These are phyloP conservation scores for Stramonita haemastoma DNA, from an alignment of 2,888 invertebrate species.

Conservation along the genomic window DNA sequence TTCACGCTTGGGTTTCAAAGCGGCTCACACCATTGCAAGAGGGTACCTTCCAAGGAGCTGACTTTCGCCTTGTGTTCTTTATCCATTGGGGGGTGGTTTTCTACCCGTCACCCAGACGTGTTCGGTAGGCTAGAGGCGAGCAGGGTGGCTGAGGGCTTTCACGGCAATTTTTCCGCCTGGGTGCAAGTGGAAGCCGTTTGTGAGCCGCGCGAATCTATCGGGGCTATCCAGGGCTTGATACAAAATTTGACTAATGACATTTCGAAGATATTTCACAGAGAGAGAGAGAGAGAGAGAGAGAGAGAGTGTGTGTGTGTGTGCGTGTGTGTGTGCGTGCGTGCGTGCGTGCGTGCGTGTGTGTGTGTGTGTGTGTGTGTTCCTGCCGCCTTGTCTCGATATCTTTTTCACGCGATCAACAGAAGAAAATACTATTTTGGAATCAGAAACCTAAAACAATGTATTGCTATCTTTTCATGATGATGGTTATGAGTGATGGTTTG, in stretches of 20 bases:
- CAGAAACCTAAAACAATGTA: too few species aligned
- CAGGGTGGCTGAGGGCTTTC: constrained; percentile 7
- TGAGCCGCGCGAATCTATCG: neutral
- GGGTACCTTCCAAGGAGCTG: neutral
- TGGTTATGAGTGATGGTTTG: too few species aligned
- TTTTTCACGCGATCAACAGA: too few species aligned
- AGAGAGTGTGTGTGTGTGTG: neutral
- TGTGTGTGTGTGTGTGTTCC: neutral
- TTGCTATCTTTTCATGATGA: too few species aligned
- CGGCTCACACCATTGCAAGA: neutral
- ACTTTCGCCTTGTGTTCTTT: constrained; percentile 14
- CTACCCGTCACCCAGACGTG: neutral
- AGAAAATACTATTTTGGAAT: too few species aligned
- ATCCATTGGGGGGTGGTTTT: neutral
- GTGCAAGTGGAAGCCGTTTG: constrained; percentile 14
- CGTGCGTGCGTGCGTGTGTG: neutral
- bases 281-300: neutral
- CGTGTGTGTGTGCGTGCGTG: neutral
- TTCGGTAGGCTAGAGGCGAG: neutral
- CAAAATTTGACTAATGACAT: constrained; percentile 18
- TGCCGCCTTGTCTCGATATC: too few species aligned
- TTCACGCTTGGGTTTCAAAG: neutral
- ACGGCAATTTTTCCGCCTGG: constrained; percentile 17
- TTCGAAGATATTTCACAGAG: neutral
- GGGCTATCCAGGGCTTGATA: constrained; percentile 4